phyloP scores from a whole-genome alignment of 2,113 vertebrate species.

The Pollimyrus isidori region DNA sequence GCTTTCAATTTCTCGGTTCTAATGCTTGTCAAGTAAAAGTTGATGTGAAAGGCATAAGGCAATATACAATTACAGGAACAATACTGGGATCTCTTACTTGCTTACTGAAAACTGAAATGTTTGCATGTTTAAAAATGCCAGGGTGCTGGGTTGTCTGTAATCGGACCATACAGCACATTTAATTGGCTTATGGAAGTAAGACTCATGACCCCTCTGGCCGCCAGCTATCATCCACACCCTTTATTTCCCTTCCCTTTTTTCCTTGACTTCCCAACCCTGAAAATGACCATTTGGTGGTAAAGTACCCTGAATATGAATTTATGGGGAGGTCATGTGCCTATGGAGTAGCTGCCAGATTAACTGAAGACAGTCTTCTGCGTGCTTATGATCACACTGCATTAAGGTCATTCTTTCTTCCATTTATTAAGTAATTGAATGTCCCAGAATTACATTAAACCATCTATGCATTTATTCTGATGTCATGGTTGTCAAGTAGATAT shows the following conservation, averaged over 20 bases:
- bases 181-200: neutral
- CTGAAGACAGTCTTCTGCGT: neutral
- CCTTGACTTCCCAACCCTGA: neutral
- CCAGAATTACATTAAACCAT: neutral
- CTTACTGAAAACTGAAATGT: neutral
- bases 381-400: neutral
- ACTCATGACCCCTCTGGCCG: neutral
- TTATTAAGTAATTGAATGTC: neutral
- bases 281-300: neutral
- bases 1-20: neutral
- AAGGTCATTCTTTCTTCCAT: neutral
- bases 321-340: neutral
- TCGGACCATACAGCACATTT: neutral
- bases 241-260: neutral
- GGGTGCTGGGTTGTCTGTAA: neutral
- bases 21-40: neutral
- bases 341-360: neutral
- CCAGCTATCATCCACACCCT: neutral
- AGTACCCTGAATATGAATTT: neutral
- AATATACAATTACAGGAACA: neutral
- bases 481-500: neutral
- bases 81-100: neutral
- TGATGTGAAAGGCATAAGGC: neutral
- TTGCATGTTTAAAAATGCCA: constrained; percentile 11
- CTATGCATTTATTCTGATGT: neutral